Percentiles rank a stretch among this genome's conserved stretches.
These are phyloP conservation scores for Sarcophaga peregrina DNA, from an alignment of 1,140 invertebrate genomes.

Conservation along the genomic window DNA sequence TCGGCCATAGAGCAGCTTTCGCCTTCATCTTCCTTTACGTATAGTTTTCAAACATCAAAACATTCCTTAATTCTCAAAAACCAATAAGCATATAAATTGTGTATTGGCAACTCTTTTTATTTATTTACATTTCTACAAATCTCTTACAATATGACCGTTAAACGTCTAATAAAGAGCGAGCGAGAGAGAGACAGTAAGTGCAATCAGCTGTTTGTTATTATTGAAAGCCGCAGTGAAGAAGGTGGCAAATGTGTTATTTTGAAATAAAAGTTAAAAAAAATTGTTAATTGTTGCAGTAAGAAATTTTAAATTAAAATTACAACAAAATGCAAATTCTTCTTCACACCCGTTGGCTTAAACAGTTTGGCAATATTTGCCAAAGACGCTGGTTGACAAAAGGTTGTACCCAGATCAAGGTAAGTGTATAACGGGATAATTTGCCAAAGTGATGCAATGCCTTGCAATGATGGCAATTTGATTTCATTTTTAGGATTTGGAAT, in stretches of 20 bases:
- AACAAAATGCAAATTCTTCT: conserved; percentile 40
- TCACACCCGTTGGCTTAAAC: background rate
- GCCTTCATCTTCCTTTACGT: background rate
- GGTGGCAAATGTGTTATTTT: background rate
- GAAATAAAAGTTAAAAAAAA: too few relatives aligned
- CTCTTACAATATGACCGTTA: background rate
- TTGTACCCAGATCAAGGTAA: conserved; percentile 56
- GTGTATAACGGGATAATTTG: background rate
- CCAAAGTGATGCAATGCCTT: background rate
- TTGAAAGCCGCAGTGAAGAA: background rate
- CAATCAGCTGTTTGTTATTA: background rate
- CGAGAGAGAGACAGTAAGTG: background rate
- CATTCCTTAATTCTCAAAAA: too few relatives aligned
- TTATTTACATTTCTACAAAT: background rate
- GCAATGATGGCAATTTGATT: background rate
- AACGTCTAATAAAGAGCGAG: background rate
- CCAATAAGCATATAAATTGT: too few relatives aligned
- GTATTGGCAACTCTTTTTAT: background rate
- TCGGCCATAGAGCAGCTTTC: too few relatives aligned
- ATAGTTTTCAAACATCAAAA: background rate
- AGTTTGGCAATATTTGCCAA: conserved; percentile 31
- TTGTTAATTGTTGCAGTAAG: background rate
- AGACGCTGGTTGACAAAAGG: conserved; percentile 57
- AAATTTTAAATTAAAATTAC: conserved; percentile 34
- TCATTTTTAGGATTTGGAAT: conserved; percentile 53